phyloP scores from a whole-genome alignment of 2,888 invertebrate species.

The Agriopis leucophaearia region DNA sequence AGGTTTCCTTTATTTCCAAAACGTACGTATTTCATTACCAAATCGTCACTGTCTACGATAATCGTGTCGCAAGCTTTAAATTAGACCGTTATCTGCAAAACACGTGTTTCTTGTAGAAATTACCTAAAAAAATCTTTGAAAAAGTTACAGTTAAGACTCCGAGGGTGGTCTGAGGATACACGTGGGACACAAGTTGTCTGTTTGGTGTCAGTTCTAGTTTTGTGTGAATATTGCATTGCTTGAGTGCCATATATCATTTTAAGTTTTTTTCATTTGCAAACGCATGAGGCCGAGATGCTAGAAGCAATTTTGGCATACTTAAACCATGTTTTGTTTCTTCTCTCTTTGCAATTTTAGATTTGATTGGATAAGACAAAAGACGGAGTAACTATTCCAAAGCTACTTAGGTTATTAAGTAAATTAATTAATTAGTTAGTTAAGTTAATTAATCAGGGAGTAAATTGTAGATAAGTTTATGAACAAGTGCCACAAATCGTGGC shows the following conservation, averaged over 20 bases:
- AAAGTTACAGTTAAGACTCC: conserved; percentile 56
- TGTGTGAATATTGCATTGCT: conserved; percentile 15
- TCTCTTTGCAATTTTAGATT: too few species aligned
- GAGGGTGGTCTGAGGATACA: conserved; percentile 66
- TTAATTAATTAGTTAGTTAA: too few species aligned
- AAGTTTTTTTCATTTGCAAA: neutral
- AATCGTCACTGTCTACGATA: neutral
- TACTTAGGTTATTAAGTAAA: too few species aligned
- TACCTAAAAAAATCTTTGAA: conserved; percentile 65
- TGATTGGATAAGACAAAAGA: too few species aligned
- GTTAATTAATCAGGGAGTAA: too few species aligned
- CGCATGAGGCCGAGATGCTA: too few species aligned
- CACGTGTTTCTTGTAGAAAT: conserved; percentile 74
- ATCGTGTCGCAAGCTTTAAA: conserved; percentile 59
- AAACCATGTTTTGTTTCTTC: too few species aligned
- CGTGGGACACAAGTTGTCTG: conserved; percentile 50
- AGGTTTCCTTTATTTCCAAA: neutral
- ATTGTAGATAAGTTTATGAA: too few species aligned
- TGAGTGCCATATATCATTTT: conserved; percentile 1
- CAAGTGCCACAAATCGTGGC: too few species aligned
- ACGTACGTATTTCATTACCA: neutral
- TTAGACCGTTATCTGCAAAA: conserved; percentile 66
- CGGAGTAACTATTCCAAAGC: too few species aligned
- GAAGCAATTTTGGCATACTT: too few species aligned
- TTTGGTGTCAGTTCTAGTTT: conserved; percentile 35